A percentile compares a stretch with the other conserved stretches of the same genome.
phyloP scores from a whole-genome alignment of 2,888 invertebrate species.

The Eupithecia insigniata region DNA sequence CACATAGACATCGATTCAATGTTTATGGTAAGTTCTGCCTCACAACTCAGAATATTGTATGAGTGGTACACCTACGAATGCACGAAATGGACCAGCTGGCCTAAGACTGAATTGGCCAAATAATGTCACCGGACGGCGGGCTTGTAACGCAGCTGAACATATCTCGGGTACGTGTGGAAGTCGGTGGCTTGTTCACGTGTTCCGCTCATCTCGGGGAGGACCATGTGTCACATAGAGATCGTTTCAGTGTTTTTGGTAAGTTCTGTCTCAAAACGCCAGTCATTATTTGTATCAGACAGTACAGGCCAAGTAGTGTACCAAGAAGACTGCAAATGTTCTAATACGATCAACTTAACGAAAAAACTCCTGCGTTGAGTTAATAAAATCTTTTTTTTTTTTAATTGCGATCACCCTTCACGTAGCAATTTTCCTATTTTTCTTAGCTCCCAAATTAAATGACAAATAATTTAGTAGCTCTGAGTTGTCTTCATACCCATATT shows the following conservation, averaged over 20 bases:
- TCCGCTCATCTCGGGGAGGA: constrained; percentile 75
- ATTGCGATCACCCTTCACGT: not conserved
- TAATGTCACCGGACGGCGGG: no score
- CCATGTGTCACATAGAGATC: constrained; percentile 64
- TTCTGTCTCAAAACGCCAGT: not conserved
- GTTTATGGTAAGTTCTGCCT: constrained; percentile 75
- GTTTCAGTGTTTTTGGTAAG: constrained; percentile 83
- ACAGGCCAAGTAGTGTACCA: not conserved
- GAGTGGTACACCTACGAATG: no score
- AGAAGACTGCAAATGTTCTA: not conserved
- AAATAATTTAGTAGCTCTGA: constrained; percentile 5
- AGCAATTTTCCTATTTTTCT: not conserved
- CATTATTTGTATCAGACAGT: no score
- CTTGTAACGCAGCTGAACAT: constrained; percentile 51
- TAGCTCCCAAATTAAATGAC: not conserved
- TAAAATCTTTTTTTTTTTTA: not conserved
- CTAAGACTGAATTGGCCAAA: no score
- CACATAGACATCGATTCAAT: constrained; percentile 77
- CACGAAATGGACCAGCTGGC: no score
- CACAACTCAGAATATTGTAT: not conserved
- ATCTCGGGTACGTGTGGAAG: constrained; percentile 82
- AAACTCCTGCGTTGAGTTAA: not conserved
- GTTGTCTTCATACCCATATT: not conserved
- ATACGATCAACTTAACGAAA: not conserved
- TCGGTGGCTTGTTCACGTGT: constrained; percentile 86